Conservation (phyloP, 2,888 invertebrate species). For the Caenorhabditis sp. region DNA sequence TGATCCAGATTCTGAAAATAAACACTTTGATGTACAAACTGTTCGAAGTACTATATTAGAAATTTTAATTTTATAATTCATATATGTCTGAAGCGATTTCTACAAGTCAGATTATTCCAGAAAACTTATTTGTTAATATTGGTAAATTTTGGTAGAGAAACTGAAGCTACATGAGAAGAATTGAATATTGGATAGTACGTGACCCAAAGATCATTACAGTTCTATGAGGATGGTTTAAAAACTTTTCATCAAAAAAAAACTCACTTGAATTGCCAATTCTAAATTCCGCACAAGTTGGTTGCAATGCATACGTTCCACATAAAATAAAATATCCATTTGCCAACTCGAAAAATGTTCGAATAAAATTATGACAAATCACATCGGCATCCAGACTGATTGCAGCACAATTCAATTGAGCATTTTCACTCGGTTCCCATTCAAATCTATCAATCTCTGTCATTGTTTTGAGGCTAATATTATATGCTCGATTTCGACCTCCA, state of each 20-base stretch:
- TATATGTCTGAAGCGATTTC: no score
- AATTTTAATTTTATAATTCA: no score
- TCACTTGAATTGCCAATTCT: slow-evolving; percentile 15
- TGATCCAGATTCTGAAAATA: no score
- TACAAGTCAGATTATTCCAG: no score
- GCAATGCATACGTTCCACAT: slow-evolving; percentile 49
- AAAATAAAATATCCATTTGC: slow-evolving; percentile 31
- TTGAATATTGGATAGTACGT: no score
- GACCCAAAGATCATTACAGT: no score
- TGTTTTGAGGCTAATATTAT: slow-evolving; percentile 36
- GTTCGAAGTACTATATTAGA: no score
- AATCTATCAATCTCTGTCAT: slow-evolving; percentile 29
- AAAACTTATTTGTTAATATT: no score
- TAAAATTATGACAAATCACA: slow-evolving; percentile 42
- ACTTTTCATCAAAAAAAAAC: neutral
- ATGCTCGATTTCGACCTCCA: slow-evolving; percentile 30
- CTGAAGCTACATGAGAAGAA: no score
- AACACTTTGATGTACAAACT: no score
- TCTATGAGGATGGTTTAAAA: no score
- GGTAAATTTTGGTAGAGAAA: no score
- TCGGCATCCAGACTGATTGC: slow-evolving; percentile 15
- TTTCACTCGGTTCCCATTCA: slow-evolving; percentile 40
- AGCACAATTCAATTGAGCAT: slow-evolving; percentile 30
- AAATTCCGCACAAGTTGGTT: slow-evolving; percentile 45
- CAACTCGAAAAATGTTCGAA: slow-evolving; percentile 47